These are phyloP conservation scores for Prunella himalayana DNA, from an alignment of 2,113 vertebrate species.

Conservation along the genomic window DNA sequence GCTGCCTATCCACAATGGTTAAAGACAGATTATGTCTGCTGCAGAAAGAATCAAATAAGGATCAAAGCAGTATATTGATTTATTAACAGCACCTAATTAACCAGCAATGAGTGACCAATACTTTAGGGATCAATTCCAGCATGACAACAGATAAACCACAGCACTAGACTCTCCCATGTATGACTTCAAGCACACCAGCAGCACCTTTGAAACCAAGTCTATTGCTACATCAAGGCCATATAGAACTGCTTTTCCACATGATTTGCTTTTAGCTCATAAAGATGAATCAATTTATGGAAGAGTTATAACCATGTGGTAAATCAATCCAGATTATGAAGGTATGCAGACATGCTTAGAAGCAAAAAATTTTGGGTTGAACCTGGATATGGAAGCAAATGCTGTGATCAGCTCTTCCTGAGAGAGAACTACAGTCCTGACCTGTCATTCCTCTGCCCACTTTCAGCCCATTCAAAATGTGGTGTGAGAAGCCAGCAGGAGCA, in stretches of 20 bases:
- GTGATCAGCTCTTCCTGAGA: neutral
- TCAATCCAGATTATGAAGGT: neutral
- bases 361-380: neutral
- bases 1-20: neutral
- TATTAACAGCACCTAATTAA: slow-evolving; percentile 12
- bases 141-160: neutral
- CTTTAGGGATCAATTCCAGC: neutral
- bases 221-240: neutral
- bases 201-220: neutral
- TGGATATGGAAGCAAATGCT: neutral
- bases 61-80: slow-evolving; percentile 4
- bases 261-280: neutral
- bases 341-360: neutral
- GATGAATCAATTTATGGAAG: neutral
- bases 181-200: neutral
- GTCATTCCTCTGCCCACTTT: neutral
- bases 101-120: neutral
- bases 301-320: neutral
- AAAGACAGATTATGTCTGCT: neutral
- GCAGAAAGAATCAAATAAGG: neutral
- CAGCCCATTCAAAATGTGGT: neutral
- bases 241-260: neutral
- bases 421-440: neutral
- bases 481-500: neutral
- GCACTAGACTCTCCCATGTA: neutral